A percentile compares a stretch with the other conserved stretches of the same genome.
Evolutionary conservation across 1,140 invertebrate genomes (phyloP).

Genomic region (Drosophila repletoides): DNA sequence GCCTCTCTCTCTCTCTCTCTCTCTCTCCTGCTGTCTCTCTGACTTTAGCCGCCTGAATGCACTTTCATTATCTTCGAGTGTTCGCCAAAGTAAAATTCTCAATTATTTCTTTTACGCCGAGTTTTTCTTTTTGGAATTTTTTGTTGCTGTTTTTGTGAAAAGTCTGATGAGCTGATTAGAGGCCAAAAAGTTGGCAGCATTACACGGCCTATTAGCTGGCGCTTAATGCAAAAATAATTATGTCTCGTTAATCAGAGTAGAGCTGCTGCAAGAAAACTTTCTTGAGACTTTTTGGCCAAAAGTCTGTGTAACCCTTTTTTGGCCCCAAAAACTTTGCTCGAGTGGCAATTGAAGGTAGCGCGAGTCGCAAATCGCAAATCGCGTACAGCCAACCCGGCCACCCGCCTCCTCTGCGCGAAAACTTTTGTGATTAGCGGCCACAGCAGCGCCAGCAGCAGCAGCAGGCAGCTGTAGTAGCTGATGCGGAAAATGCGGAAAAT

Average conservation of each 20-base stretch:
- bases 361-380: no score
- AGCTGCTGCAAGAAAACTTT: conserved; percentile 52
- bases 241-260: conserved; percentile 76
- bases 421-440: conserved; percentile 69
- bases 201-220: conserved; percentile 72
- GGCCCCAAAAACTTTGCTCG: conserved; percentile 31
- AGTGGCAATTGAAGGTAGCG: conserved; percentile 68
- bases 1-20: no score
- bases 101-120: not conserved
- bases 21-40: no score
- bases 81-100: conserved; percentile 26
- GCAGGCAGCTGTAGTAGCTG: conserved; percentile 26
- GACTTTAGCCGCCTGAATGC: conserved; percentile 67
- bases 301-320: conserved; percentile 54
- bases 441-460: conserved; percentile 4
- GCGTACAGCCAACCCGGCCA: no score
- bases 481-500: conserved; percentile 68
- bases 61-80: conserved; percentile 78
- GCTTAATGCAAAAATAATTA: conserved; percentile 79
- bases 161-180: conserved; percentile 69
- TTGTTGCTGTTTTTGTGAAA: conserved; percentile 5
- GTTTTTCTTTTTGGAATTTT: conserved; percentile 13
- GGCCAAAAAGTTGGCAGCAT: conserved; percentile 44
- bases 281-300: conserved; percentile 49
- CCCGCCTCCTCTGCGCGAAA: conserved; percentile 32